Conservation (phyloP, 2,113 vertebrate genomes). For the Ameiurus melas region DNA sequence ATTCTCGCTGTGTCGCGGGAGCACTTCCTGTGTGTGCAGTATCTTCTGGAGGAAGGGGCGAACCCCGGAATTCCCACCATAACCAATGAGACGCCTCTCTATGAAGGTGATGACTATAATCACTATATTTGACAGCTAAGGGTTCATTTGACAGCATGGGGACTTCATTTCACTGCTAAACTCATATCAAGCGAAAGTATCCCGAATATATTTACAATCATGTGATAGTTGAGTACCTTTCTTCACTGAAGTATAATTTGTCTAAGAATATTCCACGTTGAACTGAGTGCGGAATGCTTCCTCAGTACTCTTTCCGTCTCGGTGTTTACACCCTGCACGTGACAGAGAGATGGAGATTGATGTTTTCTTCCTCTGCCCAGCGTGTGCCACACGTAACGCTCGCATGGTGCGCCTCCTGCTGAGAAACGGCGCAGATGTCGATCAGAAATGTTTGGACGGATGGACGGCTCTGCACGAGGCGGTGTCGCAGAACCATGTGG, state of each 20-base stretch:
- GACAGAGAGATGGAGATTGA: background rate
- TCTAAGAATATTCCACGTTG: too few relatives aligned
- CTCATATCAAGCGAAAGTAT: too few relatives aligned
- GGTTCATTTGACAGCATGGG: background rate
- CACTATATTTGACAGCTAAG: background rate
- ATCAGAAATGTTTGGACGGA: conserved; percentile 78
- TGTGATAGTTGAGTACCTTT: too few relatives aligned
- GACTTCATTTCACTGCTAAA: background rate
- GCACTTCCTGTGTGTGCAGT: conserved; percentile 75
- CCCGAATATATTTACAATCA: too few relatives aligned
- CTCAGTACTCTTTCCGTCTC: too few relatives aligned
- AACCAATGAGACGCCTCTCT: conserved; percentile 79
- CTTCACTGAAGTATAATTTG: too few relatives aligned
- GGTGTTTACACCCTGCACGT: too few relatives aligned
- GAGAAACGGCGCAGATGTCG: conserved; percentile 75
- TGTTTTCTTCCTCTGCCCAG: background rate
- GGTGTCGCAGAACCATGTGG: conserved; percentile 73
- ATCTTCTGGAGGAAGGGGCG: conserved; percentile 78
- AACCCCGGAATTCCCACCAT: conserved; percentile 81
- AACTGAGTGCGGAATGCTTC: too few relatives aligned
- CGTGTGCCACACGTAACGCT: conserved; percentile 53
- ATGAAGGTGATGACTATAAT: conserved; percentile 73
- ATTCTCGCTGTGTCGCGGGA: conserved; percentile 73
- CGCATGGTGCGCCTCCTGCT: conserved; percentile 75
- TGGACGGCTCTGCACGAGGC: conserved; percentile 83